Evolutionary conservation across 2,888 invertebrate species (phyloP).

Genomic region (Microplitis deprimator): DNA sequence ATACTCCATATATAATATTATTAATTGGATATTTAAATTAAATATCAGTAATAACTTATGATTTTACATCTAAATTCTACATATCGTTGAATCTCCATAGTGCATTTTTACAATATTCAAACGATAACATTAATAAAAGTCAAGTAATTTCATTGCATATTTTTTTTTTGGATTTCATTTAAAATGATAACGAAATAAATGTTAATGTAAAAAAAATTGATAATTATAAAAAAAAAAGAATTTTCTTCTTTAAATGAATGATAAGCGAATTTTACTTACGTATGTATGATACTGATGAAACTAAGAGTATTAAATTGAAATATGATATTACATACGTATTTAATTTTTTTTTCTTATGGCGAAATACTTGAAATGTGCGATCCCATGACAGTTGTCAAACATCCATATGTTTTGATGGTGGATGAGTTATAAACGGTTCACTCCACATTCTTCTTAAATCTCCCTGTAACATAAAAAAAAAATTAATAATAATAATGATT

Average conservation of each 20-base stretch:
- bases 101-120: constrained; percentile 37
- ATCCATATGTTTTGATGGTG: constrained; percentile 86
- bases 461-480: constrained; percentile 77
- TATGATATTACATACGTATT: constrained; percentile 49
- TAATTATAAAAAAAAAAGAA: constrained; percentile 29
- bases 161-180: constrained; percentile 12
- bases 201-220: constrained; percentile 14
- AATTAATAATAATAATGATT: constrained; percentile 1
- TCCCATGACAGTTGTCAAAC: constrained; percentile 75
- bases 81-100: constrained; percentile 23
- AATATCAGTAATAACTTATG: constrained; percentile 34
- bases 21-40: constrained; percentile 34
- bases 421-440: constrained; percentile 91
- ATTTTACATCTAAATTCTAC: constrained; percentile 27
- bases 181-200: constrained; percentile 13
- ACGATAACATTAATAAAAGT: constrained; percentile 33
- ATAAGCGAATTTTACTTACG: constrained; percentile 63
- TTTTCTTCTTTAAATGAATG: constrained; percentile 27
- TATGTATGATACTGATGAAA: constrained; percentile 64
- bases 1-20: constrained; percentile 19
- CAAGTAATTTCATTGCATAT: constrained; percentile 2
- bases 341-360: constrained; percentile 46
- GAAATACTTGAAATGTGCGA: constrained; percentile 20
- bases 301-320: constrained; percentile 56
- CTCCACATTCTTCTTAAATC: constrained; percentile 98